A percentile compares a stretch with the other conserved stretches of the same genome.
Evolutionary conservation across 2,113 vertebrate genomes (phyloP).

Genomic region (Petrocephalus microphthalmus): DNA sequence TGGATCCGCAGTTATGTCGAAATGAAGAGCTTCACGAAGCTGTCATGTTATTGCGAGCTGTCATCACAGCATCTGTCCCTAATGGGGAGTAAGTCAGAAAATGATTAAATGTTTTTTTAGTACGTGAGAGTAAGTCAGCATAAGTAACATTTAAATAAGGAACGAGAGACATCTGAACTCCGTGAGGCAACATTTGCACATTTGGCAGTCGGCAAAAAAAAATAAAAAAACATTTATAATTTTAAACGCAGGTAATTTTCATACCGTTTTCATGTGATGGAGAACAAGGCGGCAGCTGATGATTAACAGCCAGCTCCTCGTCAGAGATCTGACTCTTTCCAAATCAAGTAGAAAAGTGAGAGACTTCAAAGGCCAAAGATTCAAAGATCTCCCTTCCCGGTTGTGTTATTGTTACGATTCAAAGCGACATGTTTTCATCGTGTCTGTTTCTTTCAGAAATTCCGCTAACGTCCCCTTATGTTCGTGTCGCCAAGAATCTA

Average conservation of each 20-base stretch:
- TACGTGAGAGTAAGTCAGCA: background rate
- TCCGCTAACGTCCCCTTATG: background rate
- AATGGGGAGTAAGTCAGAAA: slow-evolving; percentile 14
- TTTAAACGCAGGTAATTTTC: slow-evolving; percentile 32
- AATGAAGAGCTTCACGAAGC: slow-evolving; percentile 1
- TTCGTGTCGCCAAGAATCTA: background rate
- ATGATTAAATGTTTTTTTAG: slow-evolving; percentile 9
- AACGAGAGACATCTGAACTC: slow-evolving; percentile 5
- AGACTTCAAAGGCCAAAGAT: slow-evolving; percentile 11
- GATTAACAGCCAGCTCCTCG: slow-evolving; percentile 38
- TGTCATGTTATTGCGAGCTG: slow-evolving; percentile 11
- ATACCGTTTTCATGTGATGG: slow-evolving; percentile 39
- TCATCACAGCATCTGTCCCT: slow-evolving; percentile 15
- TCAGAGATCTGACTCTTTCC: background rate
- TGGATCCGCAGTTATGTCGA: background rate
- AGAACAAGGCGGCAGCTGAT: slow-evolving; percentile 35
- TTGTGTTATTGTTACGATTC: background rate
- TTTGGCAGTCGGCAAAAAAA: background rate
- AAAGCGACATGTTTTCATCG: background rate
- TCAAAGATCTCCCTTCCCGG: background rate
- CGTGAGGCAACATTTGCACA: background rate
- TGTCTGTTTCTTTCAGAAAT: slow-evolving; percentile 1
- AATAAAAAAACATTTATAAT: background rate
- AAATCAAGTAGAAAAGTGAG: background rate
- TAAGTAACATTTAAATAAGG: slow-evolving; percentile 2